Base-by-base conservation (phyloP, 2,888 invertebrate species). In the Hydraecia micacea region DNA sequence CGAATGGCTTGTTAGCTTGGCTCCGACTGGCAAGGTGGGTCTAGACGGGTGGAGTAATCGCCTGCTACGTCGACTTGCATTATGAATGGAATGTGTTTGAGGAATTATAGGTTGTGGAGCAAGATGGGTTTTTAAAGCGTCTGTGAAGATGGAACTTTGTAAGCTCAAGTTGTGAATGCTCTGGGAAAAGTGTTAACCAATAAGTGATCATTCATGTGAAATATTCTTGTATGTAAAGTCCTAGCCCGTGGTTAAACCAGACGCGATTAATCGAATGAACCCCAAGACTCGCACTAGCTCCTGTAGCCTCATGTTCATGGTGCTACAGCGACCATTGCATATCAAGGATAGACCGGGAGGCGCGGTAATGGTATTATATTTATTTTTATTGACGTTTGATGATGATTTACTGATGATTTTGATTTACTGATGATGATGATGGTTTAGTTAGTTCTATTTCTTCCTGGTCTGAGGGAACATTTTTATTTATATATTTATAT, bases 11-110 rank as follows among this genome's bases (percentile, higher is more conserved):
- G 62, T 73, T 49, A 49, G 72, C 80, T 42, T 68, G 63, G 67
- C 60, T 15, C 25, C 46, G 28, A 36, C 78, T 73, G 28, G 75
- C 85, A 63, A 81, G 75, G 71, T 85, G 67, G 36, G 52, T 6
- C 18, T n/a, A 58, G 75, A 81, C 75, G 71, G 11, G 13, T 11
- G 32, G 82, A 82, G 81, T 85, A 85, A 82, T 85, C 36, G 85
- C 67, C 36, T 28, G 49, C 69, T n/a, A 58, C 70, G 73, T 39
- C 28, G 46, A 63, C 71, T 81, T 75, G 36, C 66, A 80, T 36
- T 84, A 81, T 80, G 58, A 52, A 81, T 81, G 63, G n/a, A 73
- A 80, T 67, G 11, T 76, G 55, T 76, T 67, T 83, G 52, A 79
- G 28, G 52, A 52, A 81, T 78, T 15, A n/a, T 9, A 21, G 36